phyloP scores from a whole-genome alignment of 2,888 invertebrate genomes.

The Xanthostigma xanthostigma region DNA sequence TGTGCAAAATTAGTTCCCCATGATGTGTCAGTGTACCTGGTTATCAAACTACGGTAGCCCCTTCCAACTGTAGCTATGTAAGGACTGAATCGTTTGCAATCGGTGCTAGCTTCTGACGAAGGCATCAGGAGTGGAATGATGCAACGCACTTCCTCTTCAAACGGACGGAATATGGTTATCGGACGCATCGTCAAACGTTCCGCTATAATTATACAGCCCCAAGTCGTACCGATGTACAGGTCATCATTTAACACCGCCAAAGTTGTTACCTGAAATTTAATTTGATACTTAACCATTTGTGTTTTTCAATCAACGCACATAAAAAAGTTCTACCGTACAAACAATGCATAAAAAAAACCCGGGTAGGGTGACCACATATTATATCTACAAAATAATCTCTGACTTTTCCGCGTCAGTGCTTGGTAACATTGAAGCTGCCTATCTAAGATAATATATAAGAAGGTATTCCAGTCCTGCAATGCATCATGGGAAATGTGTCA shows the following conservation, averaged over 20 bases:
- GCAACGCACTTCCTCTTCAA: slow-evolving; percentile 61
- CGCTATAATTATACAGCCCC: slow-evolving; percentile 87
- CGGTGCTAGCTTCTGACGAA: slow-evolving; percentile 17
- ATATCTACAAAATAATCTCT: no score
- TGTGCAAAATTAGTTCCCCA: slow-evolving; percentile 14
- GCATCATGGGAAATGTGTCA: no score
- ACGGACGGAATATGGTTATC: slow-evolving; percentile 83
- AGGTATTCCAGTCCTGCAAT: no score
- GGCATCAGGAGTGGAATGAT: slow-evolving; percentile 40
- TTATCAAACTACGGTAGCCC: slow-evolving; percentile 66
- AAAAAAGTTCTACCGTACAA: neutral
- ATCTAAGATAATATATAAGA: no score
- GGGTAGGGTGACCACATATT: no score
- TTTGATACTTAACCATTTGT: neutral
- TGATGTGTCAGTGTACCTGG: slow-evolving; percentile 41
- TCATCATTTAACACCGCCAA: slow-evolving; percentile 50
- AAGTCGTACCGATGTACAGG: slow-evolving; percentile 83
- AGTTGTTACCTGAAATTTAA: slow-evolving; percentile 44
- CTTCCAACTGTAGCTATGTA: slow-evolving; percentile 66
- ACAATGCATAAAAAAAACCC: neutral
- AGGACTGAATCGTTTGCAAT: slow-evolving; percentile 24
- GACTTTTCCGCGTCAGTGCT: no score
- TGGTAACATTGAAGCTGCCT: no score
- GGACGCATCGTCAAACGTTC: slow-evolving; percentile 68
- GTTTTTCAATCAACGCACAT: neutral